Evolutionary conservation across 2,113 vertebrate genomes (phyloP).

Genomic region (Rhipidura dahli): DNA sequence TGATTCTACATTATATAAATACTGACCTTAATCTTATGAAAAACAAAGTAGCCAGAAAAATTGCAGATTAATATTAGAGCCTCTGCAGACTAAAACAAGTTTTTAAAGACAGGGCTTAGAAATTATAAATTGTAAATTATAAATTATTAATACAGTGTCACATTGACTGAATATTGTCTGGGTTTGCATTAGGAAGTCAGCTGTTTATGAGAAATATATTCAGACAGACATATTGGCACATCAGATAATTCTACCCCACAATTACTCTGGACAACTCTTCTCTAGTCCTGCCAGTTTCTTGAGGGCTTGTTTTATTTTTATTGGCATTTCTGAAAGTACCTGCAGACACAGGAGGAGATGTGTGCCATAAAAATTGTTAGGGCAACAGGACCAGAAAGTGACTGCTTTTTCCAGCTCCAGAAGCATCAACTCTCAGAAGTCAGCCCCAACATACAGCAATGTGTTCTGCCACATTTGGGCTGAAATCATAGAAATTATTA

Average conservation of each 20-base stretch:
- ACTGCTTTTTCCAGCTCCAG: background rate
- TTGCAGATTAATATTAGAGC: background rate
- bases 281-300: background rate
- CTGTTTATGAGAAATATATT: background rate
- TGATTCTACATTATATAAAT: background rate
- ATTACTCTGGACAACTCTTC: background rate
- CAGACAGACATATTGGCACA: background rate
- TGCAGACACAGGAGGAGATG: background rate
- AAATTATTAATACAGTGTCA: background rate
- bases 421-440: background rate
- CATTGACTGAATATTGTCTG: background rate
- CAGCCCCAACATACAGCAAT: background rate
- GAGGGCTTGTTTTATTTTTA: background rate
- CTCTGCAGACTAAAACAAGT: background rate
- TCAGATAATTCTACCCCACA: background rate
- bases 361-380: background rate
- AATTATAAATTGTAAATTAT: background rate
- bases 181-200: background rate
- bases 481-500: background rate
- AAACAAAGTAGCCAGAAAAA: background rate
- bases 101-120: background rate
- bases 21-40: background rate
- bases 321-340: background rate
- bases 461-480: background rate
- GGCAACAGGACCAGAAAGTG: background rate